Percentiles rank a stretch among this genome's conserved stretches.
These are phyloP conservation scores for Trichopoda pennipes DNA, from an alignment of 2,888 invertebrate genomes.

Conservation along the genomic window DNA sequence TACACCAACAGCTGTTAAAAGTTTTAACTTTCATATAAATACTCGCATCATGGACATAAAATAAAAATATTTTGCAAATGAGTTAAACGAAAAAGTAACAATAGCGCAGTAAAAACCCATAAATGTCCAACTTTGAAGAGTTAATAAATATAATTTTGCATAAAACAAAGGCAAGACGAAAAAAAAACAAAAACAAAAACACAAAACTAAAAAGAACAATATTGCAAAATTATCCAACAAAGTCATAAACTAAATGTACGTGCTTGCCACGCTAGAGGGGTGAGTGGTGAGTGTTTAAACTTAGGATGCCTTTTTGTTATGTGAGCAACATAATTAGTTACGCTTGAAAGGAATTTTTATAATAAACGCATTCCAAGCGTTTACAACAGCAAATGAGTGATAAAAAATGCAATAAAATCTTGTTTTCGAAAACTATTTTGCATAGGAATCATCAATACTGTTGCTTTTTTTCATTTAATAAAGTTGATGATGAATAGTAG, in stretches of 20 bases:
- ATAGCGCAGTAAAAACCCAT: constrained; percentile 37
- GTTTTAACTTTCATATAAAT: constrained; percentile 46
- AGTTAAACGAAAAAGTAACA: constrained; percentile 41
- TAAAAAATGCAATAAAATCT: constrained; percentile 77
- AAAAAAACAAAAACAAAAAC: constrained; percentile 19
- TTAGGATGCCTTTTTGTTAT: constrained; percentile 22
- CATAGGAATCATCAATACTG: constrained; percentile 66
- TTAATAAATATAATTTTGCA: constrained; percentile 68
- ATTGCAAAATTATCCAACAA: constrained; percentile 49
- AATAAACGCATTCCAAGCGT: constrained; percentile 59
- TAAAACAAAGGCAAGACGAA: too few relatives aligned
- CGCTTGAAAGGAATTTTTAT: constrained; percentile 72
- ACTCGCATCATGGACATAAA: constrained; percentile 55
- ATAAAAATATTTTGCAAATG: constrained; percentile 56
- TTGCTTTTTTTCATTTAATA: constrained; percentile 8
- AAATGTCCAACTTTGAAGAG: constrained; percentile 67
- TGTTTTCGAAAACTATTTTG: constrained; percentile 63
- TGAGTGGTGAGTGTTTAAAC: constrained; percentile 52
- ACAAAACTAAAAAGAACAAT: constrained; percentile 25
- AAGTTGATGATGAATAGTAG: constrained; percentile 36
- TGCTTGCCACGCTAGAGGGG: constrained; percentile 32
- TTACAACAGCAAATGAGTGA: constrained; percentile 70
- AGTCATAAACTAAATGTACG: constrained; percentile 49
- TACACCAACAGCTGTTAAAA: constrained; percentile 60
- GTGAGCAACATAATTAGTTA: constrained; percentile 74